Evolutionary conservation across 2,888 invertebrate species (phyloP).

Genomic region (Drosophila anceps): DNA sequence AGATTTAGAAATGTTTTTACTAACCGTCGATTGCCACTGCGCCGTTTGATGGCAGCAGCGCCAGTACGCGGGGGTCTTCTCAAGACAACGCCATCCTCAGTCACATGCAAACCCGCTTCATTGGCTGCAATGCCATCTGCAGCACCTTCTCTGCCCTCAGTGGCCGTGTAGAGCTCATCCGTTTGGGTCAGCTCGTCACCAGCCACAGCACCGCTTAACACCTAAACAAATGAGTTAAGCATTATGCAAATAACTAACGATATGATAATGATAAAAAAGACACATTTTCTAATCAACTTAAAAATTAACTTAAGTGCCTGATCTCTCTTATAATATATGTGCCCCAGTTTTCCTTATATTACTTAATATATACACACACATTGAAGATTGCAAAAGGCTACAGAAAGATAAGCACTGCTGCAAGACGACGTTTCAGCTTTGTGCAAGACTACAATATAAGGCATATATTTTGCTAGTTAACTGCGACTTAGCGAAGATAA

Average conservation of each 20-base stretch:
- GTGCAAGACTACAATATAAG: background rate
- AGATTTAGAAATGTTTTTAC: background rate
- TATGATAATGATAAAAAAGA: slow-evolving; percentile 8
- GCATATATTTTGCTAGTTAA: background rate
- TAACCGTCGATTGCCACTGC: slow-evolving; percentile 89
- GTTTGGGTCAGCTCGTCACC: slow-evolving; percentile 83
- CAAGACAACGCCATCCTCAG: slow-evolving; percentile 87
- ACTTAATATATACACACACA: background rate
- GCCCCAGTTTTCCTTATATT: background rate
- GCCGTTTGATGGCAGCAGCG: slow-evolving; percentile 89
- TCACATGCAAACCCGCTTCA: slow-evolving; percentile 75
- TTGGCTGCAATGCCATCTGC: slow-evolving; percentile 27
- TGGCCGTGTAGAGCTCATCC: slow-evolving; percentile 78
- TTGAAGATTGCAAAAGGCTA: background rate
- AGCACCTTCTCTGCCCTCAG: slow-evolving; percentile 43
- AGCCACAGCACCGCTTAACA: slow-evolving; percentile 76
- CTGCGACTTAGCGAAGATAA: background rate
- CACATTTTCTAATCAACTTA: background rate
- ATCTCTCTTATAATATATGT: background rate
- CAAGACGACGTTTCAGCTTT: too few relatives aligned
- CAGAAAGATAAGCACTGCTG: background rate
- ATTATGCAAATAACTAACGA: slow-evolving; percentile 28
- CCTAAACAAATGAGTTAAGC: slow-evolving; percentile 26
- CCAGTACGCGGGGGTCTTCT: slow-evolving; percentile 86
- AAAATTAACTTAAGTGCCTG: background rate